Conservation (phyloP, 2,797 vertebrate genomes). For the Parambassis ranga region DNA sequence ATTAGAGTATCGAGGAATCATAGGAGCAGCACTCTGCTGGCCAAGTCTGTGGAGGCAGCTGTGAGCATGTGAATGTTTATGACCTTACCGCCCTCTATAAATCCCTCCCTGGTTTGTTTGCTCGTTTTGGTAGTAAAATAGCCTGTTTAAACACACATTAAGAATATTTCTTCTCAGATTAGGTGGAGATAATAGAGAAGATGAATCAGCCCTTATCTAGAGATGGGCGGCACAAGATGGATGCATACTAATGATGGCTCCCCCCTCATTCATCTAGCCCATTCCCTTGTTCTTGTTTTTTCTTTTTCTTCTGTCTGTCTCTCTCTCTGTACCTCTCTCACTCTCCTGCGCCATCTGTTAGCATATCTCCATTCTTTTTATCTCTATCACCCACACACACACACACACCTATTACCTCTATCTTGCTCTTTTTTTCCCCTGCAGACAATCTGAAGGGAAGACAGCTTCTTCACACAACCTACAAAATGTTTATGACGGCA, state of each 20-base stretch:
- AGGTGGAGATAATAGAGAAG: constrained; percentile 14
- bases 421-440: constrained; percentile 24
- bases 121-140: constrained; percentile 53
- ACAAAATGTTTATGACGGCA: constrained; percentile 96
- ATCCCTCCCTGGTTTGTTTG: constrained; percentile 23
- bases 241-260: constrained; percentile 54
- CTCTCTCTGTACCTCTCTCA: constrained; percentile 33
- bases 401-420: constrained; percentile 29
- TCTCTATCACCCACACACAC: constrained; percentile 34
- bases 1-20: neutral
- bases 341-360: constrained; percentile 65
- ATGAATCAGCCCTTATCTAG: constrained; percentile 30
- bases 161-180: constrained; percentile 48
- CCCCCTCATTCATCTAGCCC: constrained; percentile 31
- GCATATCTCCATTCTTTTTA: constrained; percentile 62
- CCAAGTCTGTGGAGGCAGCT: constrained; percentile 11
- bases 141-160: constrained; percentile 56
- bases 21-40: neutral
- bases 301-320: neutral
- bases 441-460: constrained; percentile 87
- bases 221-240: constrained; percentile 29
- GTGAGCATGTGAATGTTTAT: constrained; percentile 34
- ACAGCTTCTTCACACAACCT: constrained; percentile 93
- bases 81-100: constrained; percentile 19
- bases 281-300: constrained; percentile 33